Evolutionary conservation across 2,113 vertebrate genomes (phyloP).

Genomic region (Peucedramus taeniatus): DNA sequence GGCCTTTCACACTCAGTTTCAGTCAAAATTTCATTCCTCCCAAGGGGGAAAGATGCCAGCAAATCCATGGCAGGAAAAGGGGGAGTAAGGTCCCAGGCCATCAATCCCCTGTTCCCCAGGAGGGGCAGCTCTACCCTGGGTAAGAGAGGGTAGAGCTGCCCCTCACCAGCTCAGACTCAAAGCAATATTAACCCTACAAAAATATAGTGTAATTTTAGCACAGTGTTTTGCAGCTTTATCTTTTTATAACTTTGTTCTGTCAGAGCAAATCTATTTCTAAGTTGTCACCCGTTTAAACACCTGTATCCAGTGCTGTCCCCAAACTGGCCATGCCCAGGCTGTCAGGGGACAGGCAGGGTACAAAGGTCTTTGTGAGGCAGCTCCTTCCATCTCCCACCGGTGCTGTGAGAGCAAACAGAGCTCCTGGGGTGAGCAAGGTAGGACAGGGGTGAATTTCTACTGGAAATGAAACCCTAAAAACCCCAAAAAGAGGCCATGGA

Average conservation of each 20-base stretch:
- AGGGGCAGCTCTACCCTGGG: background rate
- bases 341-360: background rate
- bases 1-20: background rate
- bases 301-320: rapidly evolving
- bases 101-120: background rate
- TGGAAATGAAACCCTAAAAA: background rate
- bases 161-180: too few species aligned
- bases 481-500: rapidly evolving
- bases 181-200: background rate
- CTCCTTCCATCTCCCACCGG: background rate
- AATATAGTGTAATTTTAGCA: background rate
- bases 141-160: too few species aligned
- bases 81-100: rapidly evolving
- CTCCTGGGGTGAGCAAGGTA: background rate
- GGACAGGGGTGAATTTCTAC: background rate
- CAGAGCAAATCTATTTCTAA: background rate
- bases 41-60: background rate
- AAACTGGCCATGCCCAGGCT: background rate
- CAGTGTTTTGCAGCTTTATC: background rate
- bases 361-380: background rate
- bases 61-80: background rate
- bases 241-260: background rate
- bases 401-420: background rate
- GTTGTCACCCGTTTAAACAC: background rate
- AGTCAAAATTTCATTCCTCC: background rate